Evolutionary conservation across 1,140 invertebrate species (phyloP).

Genomic region (Platyscapa corneri): DNA sequence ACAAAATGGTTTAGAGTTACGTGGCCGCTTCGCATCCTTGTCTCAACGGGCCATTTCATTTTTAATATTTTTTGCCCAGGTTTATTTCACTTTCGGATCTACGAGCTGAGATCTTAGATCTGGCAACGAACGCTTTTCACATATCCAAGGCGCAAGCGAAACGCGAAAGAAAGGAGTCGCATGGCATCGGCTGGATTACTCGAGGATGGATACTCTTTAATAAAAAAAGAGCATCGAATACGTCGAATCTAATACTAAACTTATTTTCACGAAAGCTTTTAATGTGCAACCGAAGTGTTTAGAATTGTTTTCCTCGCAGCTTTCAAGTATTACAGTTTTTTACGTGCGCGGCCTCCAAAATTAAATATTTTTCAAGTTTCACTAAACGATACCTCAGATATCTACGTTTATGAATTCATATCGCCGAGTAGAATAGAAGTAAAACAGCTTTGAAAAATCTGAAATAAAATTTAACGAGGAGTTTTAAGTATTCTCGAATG

Average conservation of each 20-base stretch:
- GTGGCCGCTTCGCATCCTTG: neutral
- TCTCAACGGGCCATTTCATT: neutral
- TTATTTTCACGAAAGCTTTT: neutral
- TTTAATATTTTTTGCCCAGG: neutral
- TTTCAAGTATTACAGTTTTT: neutral
- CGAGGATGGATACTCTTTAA: neutral
- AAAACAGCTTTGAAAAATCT: neutral
- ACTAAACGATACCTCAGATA: neutral
- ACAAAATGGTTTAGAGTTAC: constrained; percentile 50
- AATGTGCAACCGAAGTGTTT: neutral
- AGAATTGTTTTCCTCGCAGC: neutral
- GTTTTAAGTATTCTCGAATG: neutral
- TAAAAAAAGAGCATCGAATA: too few species aligned
- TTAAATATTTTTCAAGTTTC: neutral
- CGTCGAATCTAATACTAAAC: neutral
- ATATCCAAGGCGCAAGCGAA: neutral
- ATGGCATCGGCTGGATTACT: neutral
- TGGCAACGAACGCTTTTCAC: neutral
- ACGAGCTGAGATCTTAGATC: neutral
- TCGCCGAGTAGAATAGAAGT: neutral
- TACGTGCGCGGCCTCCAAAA: neutral
- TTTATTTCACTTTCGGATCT: neutral
- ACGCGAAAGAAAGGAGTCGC: neutral
- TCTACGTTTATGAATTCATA: neutral
- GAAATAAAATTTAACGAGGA: neutral